Evolutionary conservation across 2,888 invertebrate species (phyloP).

Genomic region (Eupithecia dodoneata): DNA sequence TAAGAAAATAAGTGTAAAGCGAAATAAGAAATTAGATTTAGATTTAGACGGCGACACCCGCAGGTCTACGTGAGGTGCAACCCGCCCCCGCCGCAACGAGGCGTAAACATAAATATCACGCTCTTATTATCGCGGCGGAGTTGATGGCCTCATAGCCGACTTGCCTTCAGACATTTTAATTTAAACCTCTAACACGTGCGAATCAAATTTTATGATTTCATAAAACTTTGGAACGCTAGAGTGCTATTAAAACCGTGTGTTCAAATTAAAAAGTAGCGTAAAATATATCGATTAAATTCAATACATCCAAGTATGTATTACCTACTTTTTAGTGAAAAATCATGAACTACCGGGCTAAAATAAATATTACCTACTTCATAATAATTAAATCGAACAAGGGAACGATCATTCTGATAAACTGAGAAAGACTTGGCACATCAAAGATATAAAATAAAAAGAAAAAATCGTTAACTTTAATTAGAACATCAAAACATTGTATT

Average conservation of each 20-base stretch:
- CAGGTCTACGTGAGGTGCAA: conserved; percentile 55
- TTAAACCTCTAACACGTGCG: conserved; percentile 55
- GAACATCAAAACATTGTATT: conserved; percentile 61
- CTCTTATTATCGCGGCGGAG: conserved; percentile 55
- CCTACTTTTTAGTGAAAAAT: background rate
- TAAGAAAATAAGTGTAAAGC: conserved; percentile 64
- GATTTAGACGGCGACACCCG: conserved; percentile 63
- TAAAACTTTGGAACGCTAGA: conserved; percentile 42
- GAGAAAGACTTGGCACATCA: conserved; percentile 22
- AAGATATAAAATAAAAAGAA: conserved; percentile 42
- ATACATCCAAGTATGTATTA: background rate
- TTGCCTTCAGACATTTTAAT: conserved; percentile 58
- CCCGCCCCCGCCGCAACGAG: conserved; percentile 40
- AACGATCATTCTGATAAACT: background rate
- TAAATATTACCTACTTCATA: background rate
- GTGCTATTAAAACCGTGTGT: conserved; percentile 7
- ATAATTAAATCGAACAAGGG: background rate
- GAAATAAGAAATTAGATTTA: conserved; percentile 78
- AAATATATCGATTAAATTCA: conserved; percentile 1
- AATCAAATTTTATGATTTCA: conserved; percentile 55
- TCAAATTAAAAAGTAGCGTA: background rate
- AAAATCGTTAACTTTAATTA: conserved; percentile 69
- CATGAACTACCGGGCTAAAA: background rate
- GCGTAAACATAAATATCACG: conserved; percentile 51
- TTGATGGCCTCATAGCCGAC: conserved; percentile 58